Percentiles rank a stretch among this genome's conserved stretches.
phyloP scores from a whole-genome alignment of 2,797 vertebrate species.

The Cirrhinus molitorella region DNA sequence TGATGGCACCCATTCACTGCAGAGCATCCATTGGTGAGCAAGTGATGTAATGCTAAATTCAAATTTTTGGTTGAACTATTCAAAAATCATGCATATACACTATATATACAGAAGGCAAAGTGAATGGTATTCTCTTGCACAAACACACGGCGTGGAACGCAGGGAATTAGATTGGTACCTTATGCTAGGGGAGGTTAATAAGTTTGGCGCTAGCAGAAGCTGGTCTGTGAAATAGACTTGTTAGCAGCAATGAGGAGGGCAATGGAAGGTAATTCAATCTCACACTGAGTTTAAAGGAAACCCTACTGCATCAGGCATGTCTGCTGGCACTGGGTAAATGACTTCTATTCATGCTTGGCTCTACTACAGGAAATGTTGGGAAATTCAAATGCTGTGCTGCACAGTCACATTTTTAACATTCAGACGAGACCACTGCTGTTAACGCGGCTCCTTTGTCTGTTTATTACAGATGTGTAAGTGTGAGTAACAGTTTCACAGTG shows the following conservation, averaged over 20 bases:
- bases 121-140: not conserved
- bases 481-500: not conserved
- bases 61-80: not conserved
- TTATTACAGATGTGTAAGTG: not conserved
- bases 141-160: conserved; percentile 6
- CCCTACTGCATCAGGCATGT: conserved; percentile 50
- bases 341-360: conserved; percentile 36
- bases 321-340: conserved; percentile 58
- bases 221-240: conserved; percentile 63
- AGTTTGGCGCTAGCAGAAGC: conserved; percentile 48
- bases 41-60: too few relatives aligned
- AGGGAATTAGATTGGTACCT: conserved; percentile 42
- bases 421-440: conserved; percentile 17
- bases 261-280: conserved; percentile 65
- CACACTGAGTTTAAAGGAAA: conserved; percentile 62
- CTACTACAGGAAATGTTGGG: conserved; percentile 15
- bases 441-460: not conserved
- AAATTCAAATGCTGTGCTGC: conserved; percentile 30
- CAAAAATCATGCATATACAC: not conserved
- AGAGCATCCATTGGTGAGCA: too few relatives aligned
- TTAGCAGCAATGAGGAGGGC: conserved; percentile 60
- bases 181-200: conserved; percentile 58
- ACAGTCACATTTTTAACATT: conserved; percentile 20
- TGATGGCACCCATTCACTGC: too few relatives aligned
- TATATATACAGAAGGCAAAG: not conserved